Evolutionary conservation across 2,113 vertebrate species (phyloP), one percentile per base, ranked within the genome.

Genomic region (Gobius niger): DNA sequence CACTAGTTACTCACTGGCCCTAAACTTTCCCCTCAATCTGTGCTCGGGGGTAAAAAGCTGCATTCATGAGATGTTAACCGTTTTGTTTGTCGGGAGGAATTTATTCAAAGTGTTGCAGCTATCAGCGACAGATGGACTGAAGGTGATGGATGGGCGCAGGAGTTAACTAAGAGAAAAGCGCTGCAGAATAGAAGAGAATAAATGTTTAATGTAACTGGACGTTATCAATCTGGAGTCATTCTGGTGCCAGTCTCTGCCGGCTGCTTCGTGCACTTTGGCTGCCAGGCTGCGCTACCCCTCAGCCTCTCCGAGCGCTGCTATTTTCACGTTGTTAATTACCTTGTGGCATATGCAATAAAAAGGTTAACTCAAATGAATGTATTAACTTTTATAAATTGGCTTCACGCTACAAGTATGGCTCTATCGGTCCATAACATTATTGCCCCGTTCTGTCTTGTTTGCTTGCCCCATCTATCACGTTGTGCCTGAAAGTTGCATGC

Each of bases 11-110:
- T 84, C 72, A 7, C 74, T 44, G 79, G 74, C 84, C 75, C 82
- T 87, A 85, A 90, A 87, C 77, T 88, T 89, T 70, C 81, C 70
- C 76, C 84, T 60, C 85, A 85, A 78, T 86, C 81, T 86, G 84
- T 81, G 78, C 70, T 65, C 18, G 80, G 72, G 76, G 85, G 86
- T 90, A 87, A 90, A 85, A 91, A 87, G 85, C 60, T 76, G 89
- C 83, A 92, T 93, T 93, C 91, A 92, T 91, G 91, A 92, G 90
- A 82, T 91, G 91, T 92, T 92, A 93, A 92, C 69, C 78, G 80
- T 89, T 92, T 91, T 92, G 90, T 90, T 82, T 76, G 68, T 73
- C 76, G 73, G 80, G 67, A 82, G 84, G 83, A 90, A 92, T 91
- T 84, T 88, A 92, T 91, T 91, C 87, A 91, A 91, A 91, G 86